These are phyloP conservation scores for Phataginus tetradactyla DNA, from an alignment of 2,797 vertebrate genomes.

Conservation along the genomic window DNA sequence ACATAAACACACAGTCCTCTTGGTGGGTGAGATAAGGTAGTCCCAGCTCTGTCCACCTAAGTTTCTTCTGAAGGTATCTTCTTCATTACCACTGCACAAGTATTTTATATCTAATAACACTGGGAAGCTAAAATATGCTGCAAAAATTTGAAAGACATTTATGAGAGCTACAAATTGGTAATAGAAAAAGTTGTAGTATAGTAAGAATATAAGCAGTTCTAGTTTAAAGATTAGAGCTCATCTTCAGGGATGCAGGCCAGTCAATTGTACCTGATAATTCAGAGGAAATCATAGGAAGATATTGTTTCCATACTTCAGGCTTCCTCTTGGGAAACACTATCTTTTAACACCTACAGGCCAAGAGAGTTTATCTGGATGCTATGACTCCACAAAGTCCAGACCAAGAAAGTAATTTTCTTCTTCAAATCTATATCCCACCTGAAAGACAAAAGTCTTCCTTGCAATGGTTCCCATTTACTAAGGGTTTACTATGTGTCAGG, in stretches of 20 bases:
- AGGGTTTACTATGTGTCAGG: too few relatives aligned
- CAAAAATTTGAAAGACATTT: background rate
- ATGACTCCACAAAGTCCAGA: background rate
- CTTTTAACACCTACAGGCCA: background rate
- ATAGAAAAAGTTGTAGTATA: background rate
- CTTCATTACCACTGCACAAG: background rate
- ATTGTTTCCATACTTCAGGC: background rate
- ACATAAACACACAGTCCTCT: background rate
- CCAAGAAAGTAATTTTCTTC: background rate
- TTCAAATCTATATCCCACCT: background rate
- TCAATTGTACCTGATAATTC: background rate
- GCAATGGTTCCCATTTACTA: background rate
- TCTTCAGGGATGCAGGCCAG: background rate
- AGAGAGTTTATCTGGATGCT: background rate
- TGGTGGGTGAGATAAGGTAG: background rate
- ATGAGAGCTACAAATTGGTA: background rate
- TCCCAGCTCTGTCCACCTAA: background rate
- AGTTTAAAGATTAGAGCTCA: background rate
- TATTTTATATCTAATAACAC: background rate
- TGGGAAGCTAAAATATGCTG: background rate
- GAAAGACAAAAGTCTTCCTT: background rate
- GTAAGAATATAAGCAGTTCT: background rate
- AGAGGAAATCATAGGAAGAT: background rate
- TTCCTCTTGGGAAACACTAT: background rate
- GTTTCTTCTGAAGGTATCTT: too few relatives aligned